Base-by-base conservation (phyloP, 2,113 vertebrate genomes). In the Sander lucioperca region DNA sequence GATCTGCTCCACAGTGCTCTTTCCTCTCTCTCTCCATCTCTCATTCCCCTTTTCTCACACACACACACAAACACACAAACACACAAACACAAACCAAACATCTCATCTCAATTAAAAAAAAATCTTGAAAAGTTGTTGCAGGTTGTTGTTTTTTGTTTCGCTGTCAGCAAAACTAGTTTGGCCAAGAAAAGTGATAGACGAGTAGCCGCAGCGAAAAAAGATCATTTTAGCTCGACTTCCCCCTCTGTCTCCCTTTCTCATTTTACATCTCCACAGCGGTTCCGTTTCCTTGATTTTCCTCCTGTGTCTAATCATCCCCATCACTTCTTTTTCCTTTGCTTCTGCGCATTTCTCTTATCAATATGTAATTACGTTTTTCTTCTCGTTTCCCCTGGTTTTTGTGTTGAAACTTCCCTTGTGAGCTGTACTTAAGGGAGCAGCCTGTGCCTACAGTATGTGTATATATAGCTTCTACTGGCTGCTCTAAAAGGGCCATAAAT, bases 401-500 rank as follows among this genome's bases (percentile, higher is more conserved):
- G n/a, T 59, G 39, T 39, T 83, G 86, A 85, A 82, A 77, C 62
- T 70, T 89, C 80, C 77, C 87, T 13, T 14, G 80, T 74, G 88
- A 83, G 81, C 65, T 62, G 67, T 77, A 78, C 84, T 86, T 84
- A 50, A 77, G 76, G 73, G 82, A 80, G 79, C 79, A 62, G 82
- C 69, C 59, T 18, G 33, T 77, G 71, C 68, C 77, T 82, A 85
- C 84, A 74, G 62, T 79, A 73, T 71, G 68, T 71, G 68, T 88
- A 86, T 87, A 90, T 91, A 86, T 87, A 84, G 76, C 70, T 86
- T 83, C 86, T 18, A 30, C 80, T 85, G 91, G 83, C 83, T 75
- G 84, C 86, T 92, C 84, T 90, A 90, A 92, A 93, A 92, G 90
- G 83, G 65, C 94, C 87, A 90, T 93, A 93, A 92, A 95, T 95